These are phyloP conservation scores for Microcebus tavaratra DNA, from an alignment of 2,113 vertebrate species.

Conservation along the genomic window DNA sequence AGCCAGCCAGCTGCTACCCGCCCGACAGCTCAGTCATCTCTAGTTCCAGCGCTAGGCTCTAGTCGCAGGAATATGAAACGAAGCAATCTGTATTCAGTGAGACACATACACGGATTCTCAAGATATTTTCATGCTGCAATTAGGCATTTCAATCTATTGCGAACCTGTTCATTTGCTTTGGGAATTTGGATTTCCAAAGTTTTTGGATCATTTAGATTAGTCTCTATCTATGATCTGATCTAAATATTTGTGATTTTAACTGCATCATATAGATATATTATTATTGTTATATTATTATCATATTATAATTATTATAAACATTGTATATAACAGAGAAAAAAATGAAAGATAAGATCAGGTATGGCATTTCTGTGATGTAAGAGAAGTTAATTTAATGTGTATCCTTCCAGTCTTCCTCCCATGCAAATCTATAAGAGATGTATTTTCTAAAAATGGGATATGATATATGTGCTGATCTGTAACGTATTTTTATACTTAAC, in stretches of 20 bases:
- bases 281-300: too few relatives aligned
- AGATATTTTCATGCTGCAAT: not conserved
- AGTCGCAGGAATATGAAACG: not conserved
- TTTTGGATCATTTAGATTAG: not conserved
- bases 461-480: not conserved
- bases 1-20: not conserved
- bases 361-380: not conserved
- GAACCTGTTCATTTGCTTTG: not conserved
- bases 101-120: not conserved
- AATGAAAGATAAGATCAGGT: not conserved
- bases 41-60: not conserved
- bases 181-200: not conserved
- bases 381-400: not conserved
- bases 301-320: not conserved
- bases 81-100: not conserved
- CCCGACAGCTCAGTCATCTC: not conserved
- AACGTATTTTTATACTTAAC: not conserved
- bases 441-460: not conserved
- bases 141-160: not conserved
- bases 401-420: not conserved
- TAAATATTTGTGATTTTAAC: not conserved
- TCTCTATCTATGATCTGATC: not conserved
- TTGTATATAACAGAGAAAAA: not conserved
- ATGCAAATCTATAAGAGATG: not conserved
- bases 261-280: not conserved